Conservation (phyloP, 2,113 vertebrate genomes). For the Hippocampus mohnikei region DNA sequence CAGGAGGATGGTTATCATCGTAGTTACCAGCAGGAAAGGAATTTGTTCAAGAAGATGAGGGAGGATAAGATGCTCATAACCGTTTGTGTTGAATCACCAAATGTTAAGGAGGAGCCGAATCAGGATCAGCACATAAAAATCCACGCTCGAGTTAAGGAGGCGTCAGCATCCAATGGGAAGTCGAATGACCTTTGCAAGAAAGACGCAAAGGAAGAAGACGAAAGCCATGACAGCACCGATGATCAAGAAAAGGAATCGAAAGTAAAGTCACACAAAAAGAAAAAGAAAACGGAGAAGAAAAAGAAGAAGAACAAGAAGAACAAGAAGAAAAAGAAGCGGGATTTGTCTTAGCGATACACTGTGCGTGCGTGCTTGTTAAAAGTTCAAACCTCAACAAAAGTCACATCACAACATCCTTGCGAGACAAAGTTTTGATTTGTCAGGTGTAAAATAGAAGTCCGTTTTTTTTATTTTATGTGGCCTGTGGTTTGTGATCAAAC, state of each 20-base stretch:
- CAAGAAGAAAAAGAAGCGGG: slow-evolving; percentile 4
- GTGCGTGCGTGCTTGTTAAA: not conserved
- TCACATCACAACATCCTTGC: not conserved
- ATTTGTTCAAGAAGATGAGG: slow-evolving; percentile 48
- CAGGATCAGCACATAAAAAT: not conserved
- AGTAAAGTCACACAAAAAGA: slow-evolving; percentile 44
- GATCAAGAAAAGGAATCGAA: slow-evolving; percentile 14
- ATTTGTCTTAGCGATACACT: not conserved
- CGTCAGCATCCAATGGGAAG: not conserved
- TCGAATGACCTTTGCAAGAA: slow-evolving; percentile 6
- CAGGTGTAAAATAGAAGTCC: not conserved
- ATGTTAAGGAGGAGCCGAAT: slow-evolving; percentile 17
- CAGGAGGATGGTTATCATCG: not conserved
- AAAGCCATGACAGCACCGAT: slow-evolving; percentile 20
- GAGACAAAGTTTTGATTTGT: not conserved
- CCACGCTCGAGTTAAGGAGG: slow-evolving; percentile 4
- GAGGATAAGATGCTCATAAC: slow-evolving; percentile 61
- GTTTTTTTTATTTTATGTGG: not conserved
- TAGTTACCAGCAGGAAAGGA: slow-evolving; percentile 16
- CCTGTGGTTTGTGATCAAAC: not conserved
- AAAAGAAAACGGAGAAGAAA: slow-evolving; percentile 49
- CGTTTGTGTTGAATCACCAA: slow-evolving; percentile 14
- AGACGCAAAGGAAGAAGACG: not conserved
- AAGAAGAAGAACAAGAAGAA: slow-evolving; percentile 39
- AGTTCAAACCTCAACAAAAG: not conserved